Evolutionary conservation across 2,888 invertebrate species (phyloP), one percentile per base, ranked within the genome.

Genomic region (Laothoe populi): DNA sequence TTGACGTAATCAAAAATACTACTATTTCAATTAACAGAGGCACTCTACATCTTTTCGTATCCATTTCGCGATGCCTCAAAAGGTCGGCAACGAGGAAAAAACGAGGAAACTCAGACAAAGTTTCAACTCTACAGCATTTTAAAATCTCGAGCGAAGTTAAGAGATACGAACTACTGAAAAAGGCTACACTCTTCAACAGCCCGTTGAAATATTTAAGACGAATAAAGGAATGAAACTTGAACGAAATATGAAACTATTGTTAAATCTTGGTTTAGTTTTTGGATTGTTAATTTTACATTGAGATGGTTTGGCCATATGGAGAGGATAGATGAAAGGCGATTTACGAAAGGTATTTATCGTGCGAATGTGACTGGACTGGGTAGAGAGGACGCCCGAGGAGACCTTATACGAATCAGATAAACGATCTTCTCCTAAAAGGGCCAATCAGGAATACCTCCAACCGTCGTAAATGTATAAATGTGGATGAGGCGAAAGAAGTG

Each of bases 91-190:
- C 49, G 53, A 24, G 38, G 44, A 59, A 59, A 44, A 59, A 59
- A 38, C 38, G 10, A 45, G 40, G 44, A 16, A 44, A 59, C 26
- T 45, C 19, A 4, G 10, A 24, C 26, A 24, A 53, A 53, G 31
- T 48, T 45, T 24, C 78, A 42, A 69, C 87, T 91, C 90, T 70
- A 87, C 63, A 63, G 69, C 64, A 65, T 65, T 65, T 60, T 77
- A 73, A 79, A 53, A 53, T 53, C 75, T 53, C 80, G 67, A 74
- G 81, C 74, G 83, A 86, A 92, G 86, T 91, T 85, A 86, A 88
- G 88, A 90, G 89, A 91, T 90, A 92, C 82, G 84, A 88, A 88
- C 90, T 91, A 85, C 85, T 90, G 90, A 89, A 90, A 63, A 90
- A 88, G 92, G 92, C 91, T 91, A 91, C 91, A 88, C 90, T 89